Evolutionary conservation across 64 coral and sea anemone species (phyloP), one percentile per base, ranked within the genome.

Genomic region (Actinia tenebrosa): DNA sequence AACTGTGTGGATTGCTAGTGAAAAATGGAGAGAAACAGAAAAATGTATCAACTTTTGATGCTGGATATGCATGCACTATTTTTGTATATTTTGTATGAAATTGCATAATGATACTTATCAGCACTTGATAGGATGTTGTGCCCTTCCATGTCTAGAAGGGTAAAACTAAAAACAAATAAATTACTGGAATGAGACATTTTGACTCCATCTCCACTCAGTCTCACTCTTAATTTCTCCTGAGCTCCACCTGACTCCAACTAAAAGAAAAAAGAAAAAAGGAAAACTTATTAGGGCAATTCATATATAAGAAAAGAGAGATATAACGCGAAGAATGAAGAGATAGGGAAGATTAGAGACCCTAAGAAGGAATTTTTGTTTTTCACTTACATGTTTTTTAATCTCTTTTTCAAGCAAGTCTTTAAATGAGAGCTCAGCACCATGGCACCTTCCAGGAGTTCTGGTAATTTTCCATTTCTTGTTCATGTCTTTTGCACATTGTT

Each of bases 1-100:
- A 46, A 87, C 80, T 71, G 84, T 91, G 84, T 91, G 89, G 64
- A 87, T 87, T 3, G 50, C 78, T 91, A 42, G 5, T 9, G 20
- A 71, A 71, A 71, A 71, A 71, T 9, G 23, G 20, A 25, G 66
- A 71, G 30, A 37, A 37, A 37, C 30, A 37, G 30, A 37, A 37
- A 37, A 37, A 37, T 37, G 30, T 37, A 37, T 37, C 30, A 37
- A 37, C 30, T 37, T 37, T 37, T 37, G 30, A 37, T 37, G 30
- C 30, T 37, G 30, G 30, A 37, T 26, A 22, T 71, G 22, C 5
- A 26, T 71, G 23, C 23, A 26, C 22, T 27, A 26, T 23, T 71
- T 9, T 71, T 71, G 23, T 26, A 26, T 71, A 2, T 7, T 17
- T 18, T 25, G 5, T 18, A 63, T 63, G 14, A 18, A 63, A 16